Percentiles rank a stretch among this genome's conserved stretches.
Conservation (phyloP, 2,888 invertebrate species). For the Coleophora deauratella region DNA sequence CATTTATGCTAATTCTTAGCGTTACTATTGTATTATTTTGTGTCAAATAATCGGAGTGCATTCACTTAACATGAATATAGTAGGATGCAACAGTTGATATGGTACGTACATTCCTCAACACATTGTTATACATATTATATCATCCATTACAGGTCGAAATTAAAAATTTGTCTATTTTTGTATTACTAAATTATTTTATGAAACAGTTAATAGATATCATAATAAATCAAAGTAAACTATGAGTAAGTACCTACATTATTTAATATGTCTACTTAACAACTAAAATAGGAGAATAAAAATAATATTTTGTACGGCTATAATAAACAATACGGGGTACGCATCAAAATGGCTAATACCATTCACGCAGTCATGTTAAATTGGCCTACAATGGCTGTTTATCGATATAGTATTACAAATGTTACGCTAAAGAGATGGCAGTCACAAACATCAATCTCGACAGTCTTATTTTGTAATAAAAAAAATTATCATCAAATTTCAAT, state of each 20-base stretch:
- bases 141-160: not conserved
- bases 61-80: conserved; percentile 30
- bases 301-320: conserved; percentile 10
- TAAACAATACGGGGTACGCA: conserved; percentile 15
- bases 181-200: no score
- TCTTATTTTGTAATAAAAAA: conserved; percentile 1
- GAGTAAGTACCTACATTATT: not conserved
- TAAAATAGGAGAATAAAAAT: conserved; percentile 13
- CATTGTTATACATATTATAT: not conserved
- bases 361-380: conserved; percentile 3
- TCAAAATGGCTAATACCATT: conserved; percentile 19
- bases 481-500: not conserved
- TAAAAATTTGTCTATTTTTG: no score
- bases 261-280: conserved; percentile 16
- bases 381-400: not conserved
- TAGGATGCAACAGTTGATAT: conserved; percentile 27
- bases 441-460: not conserved
- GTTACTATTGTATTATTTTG: conserved; percentile 46
- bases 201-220: no score
- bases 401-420: no score
- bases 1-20: conserved; percentile 48
- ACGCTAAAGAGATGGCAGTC: no score
- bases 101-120: not conserved
- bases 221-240: not conserved
- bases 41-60: conserved; percentile 30